A percentile compares a stretch with the other conserved stretches of the same genome.
Evolutionary conservation across 2,113 vertebrate genomes (phyloP).

Genomic region (Phylloscopus trochiloides): DNA sequence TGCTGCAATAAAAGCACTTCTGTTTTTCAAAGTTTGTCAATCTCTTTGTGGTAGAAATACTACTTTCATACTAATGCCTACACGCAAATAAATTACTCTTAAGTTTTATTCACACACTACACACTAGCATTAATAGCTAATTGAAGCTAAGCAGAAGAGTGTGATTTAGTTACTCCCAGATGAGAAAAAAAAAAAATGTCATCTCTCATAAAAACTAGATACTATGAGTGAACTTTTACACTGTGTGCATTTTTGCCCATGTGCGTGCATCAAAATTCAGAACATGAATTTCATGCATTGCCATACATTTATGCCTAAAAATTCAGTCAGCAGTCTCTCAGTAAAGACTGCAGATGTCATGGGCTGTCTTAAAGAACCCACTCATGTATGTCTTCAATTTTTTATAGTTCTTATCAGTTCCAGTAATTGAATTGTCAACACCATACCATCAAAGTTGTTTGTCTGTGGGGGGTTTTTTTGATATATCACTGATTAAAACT

Average conservation of each 20-base stretch:
- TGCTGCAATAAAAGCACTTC: neutral
- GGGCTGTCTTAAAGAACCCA: neutral
- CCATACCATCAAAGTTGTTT: neutral
- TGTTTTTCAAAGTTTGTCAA: neutral
- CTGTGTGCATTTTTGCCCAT: neutral
- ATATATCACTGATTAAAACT: neutral
- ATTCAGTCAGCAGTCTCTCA: neutral
- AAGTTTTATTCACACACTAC: neutral
- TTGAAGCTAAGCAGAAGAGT: neutral
- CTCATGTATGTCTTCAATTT: neutral
- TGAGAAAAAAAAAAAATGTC: neutral
- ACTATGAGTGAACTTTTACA: neutral
- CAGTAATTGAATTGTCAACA: neutral
- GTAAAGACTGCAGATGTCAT: neutral
- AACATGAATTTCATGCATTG: neutral
- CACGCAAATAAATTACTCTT: neutral
- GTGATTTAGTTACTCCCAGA: neutral
- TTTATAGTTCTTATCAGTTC: neutral
- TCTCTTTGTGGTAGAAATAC: neutral
- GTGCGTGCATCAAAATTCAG: neutral
- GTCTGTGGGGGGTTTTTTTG: neutral
- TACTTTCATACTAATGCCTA: neutral
- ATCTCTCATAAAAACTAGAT: neutral
- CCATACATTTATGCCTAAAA: neutral
- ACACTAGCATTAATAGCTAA: neutral